Percentiles rank a stretch among this genome's conserved stretches.
Conservation (phyloP, 2,888 invertebrate species). For the Himalopsyche anomala region DNA sequence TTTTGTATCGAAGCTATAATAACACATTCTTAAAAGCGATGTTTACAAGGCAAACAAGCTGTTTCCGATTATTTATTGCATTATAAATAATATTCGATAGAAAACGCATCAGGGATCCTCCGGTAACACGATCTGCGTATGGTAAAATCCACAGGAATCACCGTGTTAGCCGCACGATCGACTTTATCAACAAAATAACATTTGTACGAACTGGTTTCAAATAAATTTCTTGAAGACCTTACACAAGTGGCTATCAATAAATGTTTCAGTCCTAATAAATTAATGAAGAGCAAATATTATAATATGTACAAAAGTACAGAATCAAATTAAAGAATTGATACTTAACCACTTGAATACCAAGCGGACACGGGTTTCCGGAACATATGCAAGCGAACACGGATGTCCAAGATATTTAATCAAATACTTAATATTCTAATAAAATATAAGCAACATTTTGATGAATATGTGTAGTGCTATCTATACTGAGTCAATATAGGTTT, state of each 20-base stretch:
- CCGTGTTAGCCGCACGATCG: slow-evolving; percentile 17
- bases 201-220: slow-evolving; percentile 2
- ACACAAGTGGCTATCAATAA: not conserved
- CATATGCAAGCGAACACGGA: no score
- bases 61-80: slow-evolving; percentile 34
- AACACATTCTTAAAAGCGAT: slow-evolving; percentile 32
- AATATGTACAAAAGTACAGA: no score
- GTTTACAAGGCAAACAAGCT: slow-evolving; percentile 35
- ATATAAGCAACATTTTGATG: no score
- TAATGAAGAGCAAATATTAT: no score
- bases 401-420: no score
- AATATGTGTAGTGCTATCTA: no score
- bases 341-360: no score
- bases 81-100: slow-evolving; percentile 42
- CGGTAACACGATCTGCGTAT: slow-evolving; percentile 18
- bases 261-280: not conserved
- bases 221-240: slow-evolving; percentile 1
- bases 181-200: slow-evolving; percentile 35
- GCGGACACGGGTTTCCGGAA: no score
- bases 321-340: no score
- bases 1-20: slow-evolving; percentile 4
- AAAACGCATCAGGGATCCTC: slow-evolving; percentile 24
- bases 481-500: no score
- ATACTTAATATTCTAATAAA: no score
- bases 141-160: slow-evolving; percentile 38